Base-by-base conservation (phyloP, 2,888 invertebrate species). In the Petrolisthes cinctipes region DNA sequence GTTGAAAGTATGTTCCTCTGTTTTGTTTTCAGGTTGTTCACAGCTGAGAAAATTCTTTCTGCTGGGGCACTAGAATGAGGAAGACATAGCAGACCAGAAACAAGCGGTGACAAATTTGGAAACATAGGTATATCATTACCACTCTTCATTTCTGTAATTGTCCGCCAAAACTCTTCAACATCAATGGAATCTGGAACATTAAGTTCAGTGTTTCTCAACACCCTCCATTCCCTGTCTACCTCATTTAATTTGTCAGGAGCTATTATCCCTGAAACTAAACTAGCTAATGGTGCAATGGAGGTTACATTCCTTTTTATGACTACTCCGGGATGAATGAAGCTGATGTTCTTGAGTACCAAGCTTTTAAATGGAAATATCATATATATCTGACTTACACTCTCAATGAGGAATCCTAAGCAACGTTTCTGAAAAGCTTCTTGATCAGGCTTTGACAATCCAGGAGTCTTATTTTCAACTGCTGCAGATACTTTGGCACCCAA, bases 151-250 rank as follows among this genome's bases (percentile, higher is more conserved):
- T 61, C 61, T 61, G 7, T 61, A 61, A 61, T 14, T 61, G 61
- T 61, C 61, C 14, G 7, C 61, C 61, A 61, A 14, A 61, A 61
- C 7, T 14, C 61, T 61, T 61, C 61, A 61, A 14, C 61, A 61
- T 61, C 61, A 61, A 7, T 76, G 76, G 6, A 7, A 51, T 76
- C 76, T 76, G 76, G 9, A 23, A 51, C 76, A 14, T 23, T 51
- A 76, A 76, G 76, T 9, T 76, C 37, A 51, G 76, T 76, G 76
- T 76, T 76, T 76, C n/a, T n/a, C n/a, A n/a, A n/a, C n/a, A n/a
- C n/a, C n/a, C n/a, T n/a, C n/a, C n/a, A n/a, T n/a, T n/a, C 76
- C 37, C 37, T 76, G 76, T 76, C 76, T 76, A 23, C 5, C 7
- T 76, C 76, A 37, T 76, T 76, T 5, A 76, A 7, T n/a, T 37